A percentile compares a stretch with the other conserved stretches of the same genome.
These are phyloP conservation scores for Micropoecilia bifurca DNA, from an alignment of 2,797 vertebrate species.

Conservation along the genomic window DNA sequence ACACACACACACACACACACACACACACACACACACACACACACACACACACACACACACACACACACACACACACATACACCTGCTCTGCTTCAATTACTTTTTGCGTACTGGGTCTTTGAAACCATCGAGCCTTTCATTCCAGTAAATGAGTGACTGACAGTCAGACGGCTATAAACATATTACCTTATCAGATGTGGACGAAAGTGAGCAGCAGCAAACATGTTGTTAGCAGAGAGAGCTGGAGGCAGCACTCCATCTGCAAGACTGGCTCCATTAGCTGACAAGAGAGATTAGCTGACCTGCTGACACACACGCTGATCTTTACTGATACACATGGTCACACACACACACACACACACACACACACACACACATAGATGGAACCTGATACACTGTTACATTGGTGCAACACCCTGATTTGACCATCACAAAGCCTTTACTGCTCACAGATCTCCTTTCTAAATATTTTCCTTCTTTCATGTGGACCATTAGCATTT, in stretches of 20 bases:
- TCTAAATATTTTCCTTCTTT: slow-evolving; percentile 5
- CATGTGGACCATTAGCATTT: background rate
- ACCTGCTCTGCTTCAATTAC: background rate
- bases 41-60: background rate
- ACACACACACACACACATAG: slow-evolving; percentile 35
- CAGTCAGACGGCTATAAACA: slow-evolving; percentile 34
- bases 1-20: background rate
- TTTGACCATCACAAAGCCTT: slow-evolving; percentile 51
- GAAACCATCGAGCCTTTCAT: slow-evolving; percentile 19
- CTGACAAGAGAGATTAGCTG: slow-evolving; percentile 76
- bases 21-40: background rate
- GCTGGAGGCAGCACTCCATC: slow-evolving; percentile 61
- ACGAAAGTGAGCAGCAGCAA: slow-evolving; percentile 51
- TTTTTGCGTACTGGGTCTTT: background rate
- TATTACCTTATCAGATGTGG: slow-evolving; percentile 57
- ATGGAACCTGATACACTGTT: slow-evolving; percentile 62
- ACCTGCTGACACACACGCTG: slow-evolving; percentile 73
- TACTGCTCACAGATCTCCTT: slow-evolving; percentile 44
- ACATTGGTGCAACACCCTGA: slow-evolving; percentile 46
- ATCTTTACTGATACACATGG: slow-evolving; percentile 64
- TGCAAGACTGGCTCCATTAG: slow-evolving; percentile 68
- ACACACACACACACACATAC: background rate
- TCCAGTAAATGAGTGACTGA: slow-evolving; percentile 36
- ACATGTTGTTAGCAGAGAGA: slow-evolving; percentile 46
- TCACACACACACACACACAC: slow-evolving; percentile 8